A percentile compares a stretch with the other conserved stretches of the same genome.
phyloP scores from a whole-genome alignment of 1,140 invertebrate species.

The Pteromalus puparum region DNA sequence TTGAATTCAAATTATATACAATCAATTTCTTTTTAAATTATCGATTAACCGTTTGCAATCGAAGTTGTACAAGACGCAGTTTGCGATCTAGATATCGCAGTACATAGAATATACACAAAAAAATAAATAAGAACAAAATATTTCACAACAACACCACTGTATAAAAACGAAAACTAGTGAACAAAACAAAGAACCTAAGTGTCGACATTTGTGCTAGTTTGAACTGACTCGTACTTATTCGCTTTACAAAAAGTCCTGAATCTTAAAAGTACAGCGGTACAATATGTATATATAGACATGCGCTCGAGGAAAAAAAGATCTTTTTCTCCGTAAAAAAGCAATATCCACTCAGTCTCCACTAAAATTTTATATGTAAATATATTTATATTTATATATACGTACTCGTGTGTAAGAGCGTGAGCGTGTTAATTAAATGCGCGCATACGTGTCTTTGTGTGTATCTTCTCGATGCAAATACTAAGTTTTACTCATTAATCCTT shows the following conservation, averaged over 20 bases:
- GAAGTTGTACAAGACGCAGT: background rate
- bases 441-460: background rate
- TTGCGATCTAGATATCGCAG: background rate
- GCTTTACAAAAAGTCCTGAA: conserved; percentile 28
- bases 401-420: background rate
- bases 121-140: conserved; percentile 33
- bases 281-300: conserved; percentile 25
- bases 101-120: conserved; percentile 16
- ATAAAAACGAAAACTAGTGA: conserved; percentile 14
- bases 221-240: conserved; percentile 15
- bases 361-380: conserved; percentile 31
- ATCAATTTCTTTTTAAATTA: conserved; percentile 16
- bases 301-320: conserved; percentile 9
- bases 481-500: conserved; percentile 30
- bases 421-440: conserved; percentile 10
- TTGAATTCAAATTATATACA: conserved; percentile 29
- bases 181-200: background rate
- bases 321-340: conserved; percentile 43
- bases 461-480: conserved; percentile 39
- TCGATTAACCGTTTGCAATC: background rate
- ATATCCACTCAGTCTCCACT: conserved; percentile 44
- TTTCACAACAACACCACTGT: conserved; percentile 16
- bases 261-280: conserved; percentile 31
- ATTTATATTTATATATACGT: conserved; percentile 16
- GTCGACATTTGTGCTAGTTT: conserved; percentile 15